Conservation (phyloP, 2,113 vertebrate genomes). For the Taxidea taxus region DNA sequence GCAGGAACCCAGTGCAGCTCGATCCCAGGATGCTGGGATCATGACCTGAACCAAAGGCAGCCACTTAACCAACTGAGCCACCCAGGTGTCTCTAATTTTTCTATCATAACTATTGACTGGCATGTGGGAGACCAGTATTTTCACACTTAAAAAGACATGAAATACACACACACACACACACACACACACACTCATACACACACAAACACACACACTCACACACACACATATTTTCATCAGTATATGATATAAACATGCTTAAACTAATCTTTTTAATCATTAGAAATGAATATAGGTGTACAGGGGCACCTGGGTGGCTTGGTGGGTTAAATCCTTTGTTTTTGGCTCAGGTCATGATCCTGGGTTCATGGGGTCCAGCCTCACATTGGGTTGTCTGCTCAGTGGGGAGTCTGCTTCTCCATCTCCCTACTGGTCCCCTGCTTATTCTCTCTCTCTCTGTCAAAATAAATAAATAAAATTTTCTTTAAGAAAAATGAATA, state of each 20-base stretch:
- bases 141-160: background rate
- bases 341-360: background rate
- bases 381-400: background rate
- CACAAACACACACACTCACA: background rate
- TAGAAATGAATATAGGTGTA: background rate
- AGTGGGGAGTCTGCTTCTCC: background rate
- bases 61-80: too few species aligned
- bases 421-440: background rate
- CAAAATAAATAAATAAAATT: background rate
- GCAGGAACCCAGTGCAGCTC: too few species aligned
- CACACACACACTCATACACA: background rate
- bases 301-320: background rate
- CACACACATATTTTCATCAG: background rate
- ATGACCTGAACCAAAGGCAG: too few species aligned
- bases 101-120: background rate
- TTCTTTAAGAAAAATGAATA: background rate
- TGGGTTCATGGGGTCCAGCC: background rate
- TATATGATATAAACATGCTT: background rate
- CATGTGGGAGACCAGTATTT: rapidly evolving
- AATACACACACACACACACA: background rate
- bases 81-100: background rate
- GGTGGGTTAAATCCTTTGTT: background rate
- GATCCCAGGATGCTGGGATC: too few species aligned
- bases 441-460: background rate
- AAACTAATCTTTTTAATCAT: background rate